Base-by-base conservation (phyloP, 2,888 invertebrate species). In the Matsumyia berberina region DNA sequence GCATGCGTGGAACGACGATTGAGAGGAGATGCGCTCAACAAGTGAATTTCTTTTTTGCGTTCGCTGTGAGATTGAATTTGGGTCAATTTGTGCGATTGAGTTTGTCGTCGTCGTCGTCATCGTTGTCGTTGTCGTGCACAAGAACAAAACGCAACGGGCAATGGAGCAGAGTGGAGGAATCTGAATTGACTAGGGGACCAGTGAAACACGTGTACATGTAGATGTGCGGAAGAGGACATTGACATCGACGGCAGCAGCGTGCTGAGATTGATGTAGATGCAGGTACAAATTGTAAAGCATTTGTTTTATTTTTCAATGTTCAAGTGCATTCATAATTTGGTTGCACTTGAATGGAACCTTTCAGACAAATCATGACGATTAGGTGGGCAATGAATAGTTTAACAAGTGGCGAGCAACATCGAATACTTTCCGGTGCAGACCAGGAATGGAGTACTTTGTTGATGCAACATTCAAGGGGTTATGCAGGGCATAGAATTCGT, bases 31-130 rank as follows among this genome's bases (percentile, higher is more conserved):
- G 53, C 9, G 73, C 77, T 76, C 86, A 86, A 86, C 86, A 86
- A 86, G 86, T 86, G 60, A 62, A 58, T 35, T 42, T 66, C 31
- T 29, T 46, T 44, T 37, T 12, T 39, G 39, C 12, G 58, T 66
- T 46, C 51, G 35, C 51, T 42, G 17, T 49, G 62, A 74, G 58
- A 69, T 62, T 76, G 81, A 62, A 86, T 81, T 81, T 86, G 67
- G 86, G 86, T 86, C 81, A 86, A 86, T 86, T 81, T 70, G 55
- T 76, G 72, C 69, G 85, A 86, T 72, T 86, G 80, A 66, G 80
- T 72, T 81, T 76, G 76, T 70, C 58, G 70, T 42, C 19, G 39
- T 62, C 46, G 58, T 51, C 33, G 33, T 39, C 35, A n/a, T 51
- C 9, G 72, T n/a, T 37, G 46, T 35, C 44, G 49, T 29, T 39